phyloP scores from a whole-genome alignment of 53 echinoderm and acorn worm genomes.

The Glandiceps talaboti region DNA sequence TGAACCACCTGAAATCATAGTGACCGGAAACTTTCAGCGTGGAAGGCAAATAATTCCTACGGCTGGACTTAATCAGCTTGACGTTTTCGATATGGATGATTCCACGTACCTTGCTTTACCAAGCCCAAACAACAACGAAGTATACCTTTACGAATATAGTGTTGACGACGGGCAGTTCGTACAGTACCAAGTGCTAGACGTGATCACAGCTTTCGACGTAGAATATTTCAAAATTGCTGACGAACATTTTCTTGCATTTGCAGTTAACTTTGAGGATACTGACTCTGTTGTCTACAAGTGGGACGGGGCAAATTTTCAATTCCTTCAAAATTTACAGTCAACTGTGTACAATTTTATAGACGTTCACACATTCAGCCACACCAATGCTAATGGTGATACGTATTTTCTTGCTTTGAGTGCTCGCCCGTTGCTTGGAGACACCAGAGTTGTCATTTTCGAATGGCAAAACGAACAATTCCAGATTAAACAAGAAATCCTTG shows the following conservation, averaged over 20 bases:
- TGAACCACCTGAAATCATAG: not conserved
- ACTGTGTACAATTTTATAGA: not conserved
- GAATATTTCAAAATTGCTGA: not conserved
- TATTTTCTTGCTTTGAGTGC: not conserved
- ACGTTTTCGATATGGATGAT: not conserved
- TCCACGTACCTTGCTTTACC: not conserved
- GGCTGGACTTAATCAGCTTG: not conserved
- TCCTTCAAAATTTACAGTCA: not conserved
- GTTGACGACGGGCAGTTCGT: not conserved
- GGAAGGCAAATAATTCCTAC: not conserved
- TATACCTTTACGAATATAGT: no score
- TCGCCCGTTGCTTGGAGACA: not conserved
- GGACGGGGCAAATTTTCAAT: not conserved
- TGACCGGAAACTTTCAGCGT: not conserved
- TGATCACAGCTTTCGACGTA: not conserved
- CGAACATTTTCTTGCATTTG: not conserved
- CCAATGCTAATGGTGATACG: not conserved
- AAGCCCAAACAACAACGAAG: not conserved
- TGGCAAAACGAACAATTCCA: not conserved
- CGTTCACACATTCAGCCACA: not conserved
- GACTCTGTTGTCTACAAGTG: not conserved
- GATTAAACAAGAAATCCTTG: not conserved
- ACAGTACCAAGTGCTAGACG: not conserved
- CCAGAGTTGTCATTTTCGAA: not conserved
- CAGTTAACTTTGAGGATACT: not conserved